phyloP scores from a whole-genome alignment of 2,888 invertebrate genomes.

The Scelioninae gen. 1 region DNA sequence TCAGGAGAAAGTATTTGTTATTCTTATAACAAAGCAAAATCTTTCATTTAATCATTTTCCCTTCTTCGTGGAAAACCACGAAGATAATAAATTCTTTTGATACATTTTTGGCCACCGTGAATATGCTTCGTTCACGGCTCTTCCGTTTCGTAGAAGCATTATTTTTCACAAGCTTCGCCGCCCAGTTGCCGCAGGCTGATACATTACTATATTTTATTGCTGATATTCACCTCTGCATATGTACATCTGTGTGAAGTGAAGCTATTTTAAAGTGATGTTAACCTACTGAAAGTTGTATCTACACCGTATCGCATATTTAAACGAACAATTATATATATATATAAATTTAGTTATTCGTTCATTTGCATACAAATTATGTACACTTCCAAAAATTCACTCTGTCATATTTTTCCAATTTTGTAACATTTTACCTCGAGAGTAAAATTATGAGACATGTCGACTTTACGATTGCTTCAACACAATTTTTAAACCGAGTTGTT shows the following conservation, averaged over 20 bases:
- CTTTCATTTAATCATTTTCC: conserved; percentile 22
- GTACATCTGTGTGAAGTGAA: conserved; percentile 26
- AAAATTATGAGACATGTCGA: conserved; percentile 27
- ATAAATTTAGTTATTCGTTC: conserved; percentile 4
- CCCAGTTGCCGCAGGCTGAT: conserved; percentile 23
- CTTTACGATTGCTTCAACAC: conserved; percentile 17
- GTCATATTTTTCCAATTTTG: conserved; percentile 14
- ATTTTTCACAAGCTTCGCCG: conserved; percentile 48
- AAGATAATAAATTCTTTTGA: conserved; percentile 59
- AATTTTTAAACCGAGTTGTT: conserved; percentile 13
- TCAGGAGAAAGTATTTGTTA: conserved; percentile 31
- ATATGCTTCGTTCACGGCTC: conserved; percentile 43
- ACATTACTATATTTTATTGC: conserved; percentile 47
- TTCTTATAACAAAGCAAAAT: conserved; percentile 30
- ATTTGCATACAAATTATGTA: conserved; percentile 7
- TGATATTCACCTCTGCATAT: conserved; percentile 35
- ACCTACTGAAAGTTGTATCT: conserved; percentile 14
- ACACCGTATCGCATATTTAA: conserved; percentile 13
- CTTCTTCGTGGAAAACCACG: conserved; percentile 16
- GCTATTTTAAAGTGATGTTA: conserved; percentile 29
- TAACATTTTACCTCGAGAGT: conserved; percentile 10
- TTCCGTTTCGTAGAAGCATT: conserved; percentile 43
- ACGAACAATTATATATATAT: conserved; percentile 19
- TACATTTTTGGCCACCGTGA: conserved; percentile 50
- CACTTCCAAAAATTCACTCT: not conserved